Evolutionary conservation across 2,797 vertebrate species (phyloP), one percentile per base, ranked within the genome.

Genomic region (Hozukius guyotensis): DNA sequence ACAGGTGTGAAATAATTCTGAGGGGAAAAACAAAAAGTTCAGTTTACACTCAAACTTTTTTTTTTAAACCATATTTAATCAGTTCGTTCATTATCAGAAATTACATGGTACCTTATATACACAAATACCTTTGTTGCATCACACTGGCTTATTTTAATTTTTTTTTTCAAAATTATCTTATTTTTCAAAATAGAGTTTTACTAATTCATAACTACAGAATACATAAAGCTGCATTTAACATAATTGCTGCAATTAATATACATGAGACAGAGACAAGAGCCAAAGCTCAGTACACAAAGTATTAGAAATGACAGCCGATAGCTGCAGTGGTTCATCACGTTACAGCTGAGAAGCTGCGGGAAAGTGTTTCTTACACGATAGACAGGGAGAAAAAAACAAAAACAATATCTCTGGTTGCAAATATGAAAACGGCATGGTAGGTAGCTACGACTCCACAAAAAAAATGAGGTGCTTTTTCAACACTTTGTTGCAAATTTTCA

Each of bases 161-260:
- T 10, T 56, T 60, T 55, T 84, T 85, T 82, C 81, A 92, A 92
- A 93, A 89, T 88, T 65, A 84, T 86, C 57, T 84, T 70, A 82
- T 74, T 88, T 91, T 87, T 85, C 92, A 94, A 94, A 94, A 94
- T 93, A 94, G 82, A 92, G 27, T 90, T 93, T 91, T 86, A 84
- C 82, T 89, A 84, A 81, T 91, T 89, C 74, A 82, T 77, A 82
- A 74, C 88, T 90, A 87, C 80, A 87, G 80, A 90, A 85, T 89
- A 89, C 87, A 88, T 82, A 89, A 85, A 89, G 78, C 74, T 75
- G 82, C 52, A 72, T 85, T 86, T 56, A 80, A 86, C 78, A 72
- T 83, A 78, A 77, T 57, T 38, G 72, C 57, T 82, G 81, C 55
- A 68, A 81, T 83, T 61, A 77, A 73, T 82, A 80, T 74, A 87